Percentiles rank a stretch among this genome's conserved stretches.
These are phyloP conservation scores for Incurvaria masculella DNA, from an alignment of 2,888 invertebrate species.

Conservation along the genomic window DNA sequence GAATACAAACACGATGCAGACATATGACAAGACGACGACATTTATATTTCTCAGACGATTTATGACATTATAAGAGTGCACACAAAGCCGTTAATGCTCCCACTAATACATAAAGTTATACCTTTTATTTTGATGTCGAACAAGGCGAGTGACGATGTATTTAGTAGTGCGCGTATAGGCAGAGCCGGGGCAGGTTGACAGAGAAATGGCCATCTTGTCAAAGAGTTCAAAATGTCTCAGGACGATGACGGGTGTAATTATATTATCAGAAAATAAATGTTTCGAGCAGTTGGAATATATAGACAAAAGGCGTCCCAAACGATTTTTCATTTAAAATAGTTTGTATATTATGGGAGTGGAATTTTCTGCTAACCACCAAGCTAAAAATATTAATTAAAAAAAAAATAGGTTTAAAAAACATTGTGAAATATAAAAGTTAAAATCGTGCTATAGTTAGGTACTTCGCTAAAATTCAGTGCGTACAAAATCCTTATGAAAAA, in stretches of 20 bases:
- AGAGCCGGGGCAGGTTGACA: background rate
- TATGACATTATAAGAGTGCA: constrained; percentile 52
- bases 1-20: constrained; percentile 16
- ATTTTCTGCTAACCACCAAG: too few relatives aligned
- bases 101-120: constrained; percentile 50
- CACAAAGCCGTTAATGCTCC: constrained; percentile 46
- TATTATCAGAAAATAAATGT: too few relatives aligned
- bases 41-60: constrained; percentile 57
- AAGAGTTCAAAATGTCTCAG: background rate
- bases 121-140: constrained; percentile 55
- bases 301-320: too few relatives aligned
- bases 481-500: too few relatives aligned
- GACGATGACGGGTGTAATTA: background rate
- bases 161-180: constrained; percentile 31
- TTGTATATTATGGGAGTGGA: too few relatives aligned
- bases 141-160: constrained; percentile 50
- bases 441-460: too few relatives aligned
- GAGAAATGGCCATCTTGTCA: background rate
- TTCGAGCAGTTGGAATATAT: too few relatives aligned
- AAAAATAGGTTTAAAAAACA: too few relatives aligned
- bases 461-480: too few relatives aligned
- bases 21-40: constrained; percentile 50
- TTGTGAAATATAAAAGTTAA: too few relatives aligned
- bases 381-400: too few relatives aligned
- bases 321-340: too few relatives aligned